Evolutionary conservation across 2,888 invertebrate species (phyloP), one percentile per base, ranked within the genome.

Genomic region (Nephrotoma guestfalica): DNA sequence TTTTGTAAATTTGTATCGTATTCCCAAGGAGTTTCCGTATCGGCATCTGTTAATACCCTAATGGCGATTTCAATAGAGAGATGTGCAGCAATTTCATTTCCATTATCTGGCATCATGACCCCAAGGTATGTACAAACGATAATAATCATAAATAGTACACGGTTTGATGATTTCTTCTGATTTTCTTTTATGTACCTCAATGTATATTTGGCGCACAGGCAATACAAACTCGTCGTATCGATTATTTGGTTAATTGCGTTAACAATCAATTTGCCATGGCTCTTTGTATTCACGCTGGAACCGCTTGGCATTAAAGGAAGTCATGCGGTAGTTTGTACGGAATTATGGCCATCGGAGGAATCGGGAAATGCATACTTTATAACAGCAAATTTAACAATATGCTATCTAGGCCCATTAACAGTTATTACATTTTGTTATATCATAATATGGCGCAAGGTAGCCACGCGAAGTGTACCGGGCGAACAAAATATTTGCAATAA

Each of bases 1-100:
- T 92, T 93, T 89, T 93, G 93, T 89, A 93, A 93, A 89, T 91
- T 92, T 11, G 92, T 93, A 13, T 92, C 93, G 5, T 93, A 93
- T 89, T 90, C 93, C 3, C 93, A 93, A 89, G 93, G 93, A 9
- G 93, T 93, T 7, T 92, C 93, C 5, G 93, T 93, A 30, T 92
- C 92, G 88, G 93, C 93, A 15, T 93, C 93, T 1, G 93, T 93
- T 87, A 93, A 93, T 89, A 93, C 93, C 0, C 89, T 93, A 86
- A 93, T 93, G 86, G 93, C 93, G 86, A 93, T 93, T 85, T 93
- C 93, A 0, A 90, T 93, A 84, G 93, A 93, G 89, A 91, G 93
- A 89, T 93, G 91, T 88, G 89, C 92, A 51, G 92, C 92, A 86
- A 92, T 93, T 88, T 92, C 92, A 88, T 91, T 91, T 87, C 92